Conservation (phyloP, 2,888 invertebrate species). For the Andrena fulva region DNA sequence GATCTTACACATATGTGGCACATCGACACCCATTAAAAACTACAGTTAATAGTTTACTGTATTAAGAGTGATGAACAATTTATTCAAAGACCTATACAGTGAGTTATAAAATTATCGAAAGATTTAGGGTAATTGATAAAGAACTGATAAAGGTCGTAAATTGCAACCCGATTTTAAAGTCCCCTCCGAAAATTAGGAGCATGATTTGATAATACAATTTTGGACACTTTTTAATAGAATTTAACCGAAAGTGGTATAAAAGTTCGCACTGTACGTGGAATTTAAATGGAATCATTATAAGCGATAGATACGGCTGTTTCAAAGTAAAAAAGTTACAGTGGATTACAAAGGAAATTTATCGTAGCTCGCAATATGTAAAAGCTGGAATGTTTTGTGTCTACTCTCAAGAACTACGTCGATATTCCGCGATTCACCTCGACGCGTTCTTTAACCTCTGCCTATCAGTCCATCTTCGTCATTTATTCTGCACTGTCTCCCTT, state of each 20-base stretch:
- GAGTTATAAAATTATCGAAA: too few species aligned
- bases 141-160: too few species aligned
- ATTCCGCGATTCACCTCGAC: constrained; percentile 43
- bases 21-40: not conserved
- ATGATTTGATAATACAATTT: not conserved
- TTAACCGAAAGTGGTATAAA: too few species aligned
- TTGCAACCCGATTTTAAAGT: too few species aligned
- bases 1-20: not conserved
- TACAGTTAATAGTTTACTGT: too few species aligned
- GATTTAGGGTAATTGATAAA: too few species aligned
- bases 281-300: not conserved
- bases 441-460: constrained; percentile 52
- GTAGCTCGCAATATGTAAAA: not conserved
- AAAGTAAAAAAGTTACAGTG: not conserved
- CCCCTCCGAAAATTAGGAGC: too few species aligned
- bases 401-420: constrained; percentile 25
- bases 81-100: too few species aligned
- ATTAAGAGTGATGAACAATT: too few species aligned
- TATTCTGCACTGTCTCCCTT: constrained; percentile 8
- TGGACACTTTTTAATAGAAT: not conserved
- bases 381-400: constrained; percentile 6
- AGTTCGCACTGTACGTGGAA: too few species aligned
- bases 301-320: not conserved
- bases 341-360: not conserved
- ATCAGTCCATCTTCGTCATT: constrained; percentile 22